Conservation (phyloP, 2,113 vertebrate species). For the Hyla sarda region DNA sequence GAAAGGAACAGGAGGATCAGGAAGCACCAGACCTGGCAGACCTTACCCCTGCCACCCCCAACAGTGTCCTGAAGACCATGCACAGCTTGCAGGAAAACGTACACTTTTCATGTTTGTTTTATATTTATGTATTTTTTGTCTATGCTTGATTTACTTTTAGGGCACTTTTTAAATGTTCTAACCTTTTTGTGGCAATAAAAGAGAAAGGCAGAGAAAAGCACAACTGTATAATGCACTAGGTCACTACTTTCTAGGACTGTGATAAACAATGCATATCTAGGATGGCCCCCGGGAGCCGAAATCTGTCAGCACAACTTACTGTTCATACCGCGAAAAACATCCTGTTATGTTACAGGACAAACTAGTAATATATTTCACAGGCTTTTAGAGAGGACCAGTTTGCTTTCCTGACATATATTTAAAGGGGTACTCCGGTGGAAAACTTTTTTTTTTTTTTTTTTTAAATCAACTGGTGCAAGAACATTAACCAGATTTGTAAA, state of each 20-base stretch:
- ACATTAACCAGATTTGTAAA: too few relatives aligned
- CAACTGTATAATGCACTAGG: too few relatives aligned
- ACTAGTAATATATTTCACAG: background rate
- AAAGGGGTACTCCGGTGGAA: too few relatives aligned
- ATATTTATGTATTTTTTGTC: too few relatives aligned
- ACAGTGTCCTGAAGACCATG: too few relatives aligned
- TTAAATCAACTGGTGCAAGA: too few relatives aligned
- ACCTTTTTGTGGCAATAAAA: background rate
- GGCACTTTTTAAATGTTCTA: background rate
- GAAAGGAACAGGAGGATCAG: background rate
- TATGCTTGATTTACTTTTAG: too few relatives aligned
- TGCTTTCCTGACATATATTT: background rate
- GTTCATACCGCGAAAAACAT: background rate
- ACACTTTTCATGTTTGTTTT: too few relatives aligned
- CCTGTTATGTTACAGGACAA: conserved; percentile 12
- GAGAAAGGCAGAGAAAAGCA: too few relatives aligned
- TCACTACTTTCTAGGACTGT: too few relatives aligned
- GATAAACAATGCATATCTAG: background rate
- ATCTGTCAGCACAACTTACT: background rate
- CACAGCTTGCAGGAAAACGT: too few relatives aligned
- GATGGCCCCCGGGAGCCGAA: background rate
- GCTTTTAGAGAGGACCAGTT: background rate
- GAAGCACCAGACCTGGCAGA: background rate
- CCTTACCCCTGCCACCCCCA: background rate
- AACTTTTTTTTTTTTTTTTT: too few relatives aligned